A percentile compares a stretch with the other conserved stretches of the same genome.
These are phyloP conservation scores for Chloroclysta siterata DNA, from an alignment of 2,888 invertebrate genomes.

Conservation along the genomic window DNA sequence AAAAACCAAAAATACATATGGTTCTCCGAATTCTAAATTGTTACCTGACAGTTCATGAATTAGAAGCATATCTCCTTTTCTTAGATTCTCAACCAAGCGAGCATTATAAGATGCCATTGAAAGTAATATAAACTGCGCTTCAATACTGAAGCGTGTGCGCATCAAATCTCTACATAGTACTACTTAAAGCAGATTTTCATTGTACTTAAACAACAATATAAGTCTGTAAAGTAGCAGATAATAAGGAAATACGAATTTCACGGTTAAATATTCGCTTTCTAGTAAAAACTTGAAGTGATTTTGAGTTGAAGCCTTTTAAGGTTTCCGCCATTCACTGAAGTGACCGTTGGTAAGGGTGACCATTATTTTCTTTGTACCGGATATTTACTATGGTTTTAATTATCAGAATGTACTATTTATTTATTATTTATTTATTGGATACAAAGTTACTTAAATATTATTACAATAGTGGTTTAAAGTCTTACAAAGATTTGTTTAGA, in stretches of 20 bases:
- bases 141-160: constrained; percentile 47
- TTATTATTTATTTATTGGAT: too few species aligned
- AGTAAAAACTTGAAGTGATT: constrained; percentile 43
- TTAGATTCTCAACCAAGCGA: constrained; percentile 18
- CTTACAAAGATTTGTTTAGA: too few species aligned
- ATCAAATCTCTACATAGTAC: constrained; percentile 54
- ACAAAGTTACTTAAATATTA: too few species aligned
- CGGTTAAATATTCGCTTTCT: constrained; percentile 43
- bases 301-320: constrained; percentile 63
- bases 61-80: constrained; percentile 1
- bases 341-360: constrained; percentile 50
- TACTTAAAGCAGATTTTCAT: constrained; percentile 42
- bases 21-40: neutral
- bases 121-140: constrained; percentile 27
- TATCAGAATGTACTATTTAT: too few species aligned
- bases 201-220: constrained; percentile 40
- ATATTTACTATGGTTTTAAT: too few species aligned
- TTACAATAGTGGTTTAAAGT: too few species aligned
- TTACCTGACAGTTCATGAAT: constrained; percentile 1
- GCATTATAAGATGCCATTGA: constrained; percentile 19
- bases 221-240: constrained; percentile 51
- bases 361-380: neutral
- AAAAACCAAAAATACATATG: neutral
- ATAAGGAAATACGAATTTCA: constrained; percentile 68
- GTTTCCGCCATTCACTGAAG: constrained; percentile 54